Base-by-base conservation (phyloP, 1,140 invertebrate genomes). In the Micrasema longulum region DNA sequence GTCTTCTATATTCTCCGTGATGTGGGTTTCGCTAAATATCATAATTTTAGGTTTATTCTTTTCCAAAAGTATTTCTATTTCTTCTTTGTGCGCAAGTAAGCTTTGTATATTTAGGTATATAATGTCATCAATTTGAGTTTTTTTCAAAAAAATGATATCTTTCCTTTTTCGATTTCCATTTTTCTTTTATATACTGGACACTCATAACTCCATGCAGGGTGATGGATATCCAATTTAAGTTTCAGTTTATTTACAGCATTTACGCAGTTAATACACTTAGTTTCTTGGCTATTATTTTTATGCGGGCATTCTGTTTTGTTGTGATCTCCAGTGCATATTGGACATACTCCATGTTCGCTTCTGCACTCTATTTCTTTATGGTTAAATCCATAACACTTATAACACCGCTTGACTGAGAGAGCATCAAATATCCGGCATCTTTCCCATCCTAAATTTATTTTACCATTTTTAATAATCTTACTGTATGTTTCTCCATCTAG, bases 81-180 rank as follows among this genome's bases (percentile, higher is more conserved):
- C 47, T 50, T 50, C 47, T 16, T 50, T 50, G 20, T 50, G 6
- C 3, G 47, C 47, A 5, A 20, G 18, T 18, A 50, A 22, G 16
- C 47, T 10, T 22, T 50, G 47, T 20, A 50, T 50, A 22, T 50
- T 50, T 16, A 50, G 20, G 20, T 50, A 50, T 9, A 50, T 50
- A 3, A 50, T 50, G 47, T 11, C 6, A 3, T 50, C 7, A 16
- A 50, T 10, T 50, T 50, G 3, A 11, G 4, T 10, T 16, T 18
- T 18, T 14, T 50, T 50, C 7, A 2, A 31, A 18, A 50, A 50
- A 50, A 50, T 18, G 14, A 50, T 5, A 50, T 7, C 9, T 50
- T 50, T 20, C 10, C 18, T 22, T 50, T 50, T 16, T 50, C 47
- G 1, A 50, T 18, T 22, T 50, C 16, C 18, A 50, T 18, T 50